Percentiles rank a stretch among this genome's conserved stretches.
Conservation (phyloP, 2,888 invertebrate genomes). For the Aleiodes leptofemur region DNA sequence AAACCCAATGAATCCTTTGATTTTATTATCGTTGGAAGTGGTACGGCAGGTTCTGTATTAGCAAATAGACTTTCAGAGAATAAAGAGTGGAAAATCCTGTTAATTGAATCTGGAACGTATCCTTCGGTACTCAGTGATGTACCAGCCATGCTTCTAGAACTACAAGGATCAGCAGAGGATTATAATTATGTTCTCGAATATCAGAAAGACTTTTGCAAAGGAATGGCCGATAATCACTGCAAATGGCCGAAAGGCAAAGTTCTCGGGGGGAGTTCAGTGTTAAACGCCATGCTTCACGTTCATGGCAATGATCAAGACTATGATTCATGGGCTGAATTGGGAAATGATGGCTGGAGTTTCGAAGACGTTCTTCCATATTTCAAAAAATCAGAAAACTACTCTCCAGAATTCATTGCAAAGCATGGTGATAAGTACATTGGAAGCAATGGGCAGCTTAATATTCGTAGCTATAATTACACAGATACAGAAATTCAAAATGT, state of each 20-base stretch:
- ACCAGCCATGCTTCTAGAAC: slow-evolving; percentile 75
- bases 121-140: slow-evolving; percentile 79
- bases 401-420: slow-evolving; percentile 65
- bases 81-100: slow-evolving; percentile 78
- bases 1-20: slow-evolving; percentile 72
- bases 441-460: slow-evolving; percentile 75
- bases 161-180: slow-evolving; percentile 72
- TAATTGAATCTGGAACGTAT: slow-evolving; percentile 81
- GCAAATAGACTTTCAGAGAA: slow-evolving; percentile 84
- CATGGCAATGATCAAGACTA: slow-evolving; percentile 60
- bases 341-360: slow-evolving; percentile 58
- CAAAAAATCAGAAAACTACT: slow-evolving; percentile 58
- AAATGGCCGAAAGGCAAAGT: slow-evolving; percentile 82
- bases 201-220: slow-evolving; percentile 80
- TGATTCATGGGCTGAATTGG: slow-evolving; percentile 54
- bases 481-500: slow-evolving; percentile 69
- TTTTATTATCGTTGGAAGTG: slow-evolving; percentile 83
- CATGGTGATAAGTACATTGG: slow-evolving; percentile 71
- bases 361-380: slow-evolving; percentile 56
- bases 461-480: slow-evolving; percentile 72
- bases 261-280: slow-evolving; percentile 68
- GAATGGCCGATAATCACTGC: slow-evolving; percentile 85
- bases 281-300: slow-evolving; percentile 72
- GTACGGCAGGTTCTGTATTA: slow-evolving; percentile 83
- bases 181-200: slow-evolving; percentile 81